A percentile compares a stretch with the other conserved stretches of the same genome.
Evolutionary conservation across 2,888 invertebrate genomes (phyloP).

Genomic region (Lamellibrachia columna): DNA sequence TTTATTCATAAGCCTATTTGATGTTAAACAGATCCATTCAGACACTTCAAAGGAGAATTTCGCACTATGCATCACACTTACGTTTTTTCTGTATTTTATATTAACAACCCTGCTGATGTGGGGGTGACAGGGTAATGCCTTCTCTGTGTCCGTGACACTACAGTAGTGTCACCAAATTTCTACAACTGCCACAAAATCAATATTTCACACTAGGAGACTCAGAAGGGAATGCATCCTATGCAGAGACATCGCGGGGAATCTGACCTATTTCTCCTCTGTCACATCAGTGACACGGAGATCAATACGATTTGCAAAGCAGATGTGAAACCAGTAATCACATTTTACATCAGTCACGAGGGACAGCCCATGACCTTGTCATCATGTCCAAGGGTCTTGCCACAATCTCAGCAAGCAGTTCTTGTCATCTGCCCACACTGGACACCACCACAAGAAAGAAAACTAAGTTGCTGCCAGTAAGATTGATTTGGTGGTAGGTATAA

Average conservation of each 20-base stretch:
- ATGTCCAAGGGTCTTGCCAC: background rate
- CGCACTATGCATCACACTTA: background rate
- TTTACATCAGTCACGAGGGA: background rate
- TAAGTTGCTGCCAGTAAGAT: background rate
- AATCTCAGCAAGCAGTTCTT: background rate
- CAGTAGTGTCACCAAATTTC: background rate
- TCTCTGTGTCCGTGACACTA: background rate
- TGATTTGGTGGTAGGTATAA: background rate
- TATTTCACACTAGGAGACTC: background rate
- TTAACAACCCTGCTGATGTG: background rate
- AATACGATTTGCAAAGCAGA: conserved; percentile 12
- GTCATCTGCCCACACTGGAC: background rate
- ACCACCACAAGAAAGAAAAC: background rate
- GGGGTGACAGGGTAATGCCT: background rate
- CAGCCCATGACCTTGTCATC: background rate
- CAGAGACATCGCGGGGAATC: background rate
- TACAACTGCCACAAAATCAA: background rate
- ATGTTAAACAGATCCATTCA: background rate
- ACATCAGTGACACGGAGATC: background rate
- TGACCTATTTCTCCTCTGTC: background rate
- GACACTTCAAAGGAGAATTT: background rate
- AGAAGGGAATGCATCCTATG: background rate
- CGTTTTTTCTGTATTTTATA: background rate
- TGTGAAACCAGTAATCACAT: background rate
- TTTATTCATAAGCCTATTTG: no score